A percentile compares a stretch with the other conserved stretches of the same genome.
phyloP scores from a whole-genome alignment of 2,113 vertebrate genomes.

The Phaethon lepturus region DNA sequence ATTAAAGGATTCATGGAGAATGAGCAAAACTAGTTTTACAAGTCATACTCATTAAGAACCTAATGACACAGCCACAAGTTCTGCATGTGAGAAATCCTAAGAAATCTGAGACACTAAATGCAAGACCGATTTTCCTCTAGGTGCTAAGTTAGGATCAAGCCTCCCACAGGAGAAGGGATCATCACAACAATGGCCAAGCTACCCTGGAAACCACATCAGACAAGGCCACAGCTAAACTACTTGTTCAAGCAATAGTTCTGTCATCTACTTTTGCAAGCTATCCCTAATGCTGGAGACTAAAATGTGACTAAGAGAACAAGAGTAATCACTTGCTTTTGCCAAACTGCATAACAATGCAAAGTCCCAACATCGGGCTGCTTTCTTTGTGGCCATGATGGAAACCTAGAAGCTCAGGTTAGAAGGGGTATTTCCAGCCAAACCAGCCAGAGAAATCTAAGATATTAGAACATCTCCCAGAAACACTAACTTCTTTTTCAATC shows the following conservation, averaged over 20 bases:
- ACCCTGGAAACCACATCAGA: background rate
- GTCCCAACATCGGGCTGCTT: background rate
- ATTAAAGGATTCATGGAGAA: background rate
- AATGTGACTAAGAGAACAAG: background rate
- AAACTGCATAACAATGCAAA: background rate
- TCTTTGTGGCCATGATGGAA: background rate
- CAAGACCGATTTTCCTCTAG: background rate
- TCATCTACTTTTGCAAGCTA: background rate
- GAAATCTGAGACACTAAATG: background rate
- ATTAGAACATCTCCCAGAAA: background rate
- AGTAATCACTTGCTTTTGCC: background rate
- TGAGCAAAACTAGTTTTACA: constrained; percentile 29
- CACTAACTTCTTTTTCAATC: background rate
- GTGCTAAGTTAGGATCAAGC: background rate
- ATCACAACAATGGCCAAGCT: background rate
- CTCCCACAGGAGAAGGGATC: background rate
- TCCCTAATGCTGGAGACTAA: background rate
- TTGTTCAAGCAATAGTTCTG: background rate
- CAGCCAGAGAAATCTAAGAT: background rate
- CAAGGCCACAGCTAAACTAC: background rate
- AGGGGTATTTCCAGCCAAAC: background rate
- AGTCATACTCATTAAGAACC: background rate
- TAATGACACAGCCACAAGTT: background rate
- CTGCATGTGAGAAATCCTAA: background rate
- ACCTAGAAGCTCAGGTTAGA: background rate